A percentile compares a stretch with the other conserved stretches of the same genome.
Conservation (phyloP, 1,140 invertebrate genomes). For the Cherax quadricarinatus region DNA sequence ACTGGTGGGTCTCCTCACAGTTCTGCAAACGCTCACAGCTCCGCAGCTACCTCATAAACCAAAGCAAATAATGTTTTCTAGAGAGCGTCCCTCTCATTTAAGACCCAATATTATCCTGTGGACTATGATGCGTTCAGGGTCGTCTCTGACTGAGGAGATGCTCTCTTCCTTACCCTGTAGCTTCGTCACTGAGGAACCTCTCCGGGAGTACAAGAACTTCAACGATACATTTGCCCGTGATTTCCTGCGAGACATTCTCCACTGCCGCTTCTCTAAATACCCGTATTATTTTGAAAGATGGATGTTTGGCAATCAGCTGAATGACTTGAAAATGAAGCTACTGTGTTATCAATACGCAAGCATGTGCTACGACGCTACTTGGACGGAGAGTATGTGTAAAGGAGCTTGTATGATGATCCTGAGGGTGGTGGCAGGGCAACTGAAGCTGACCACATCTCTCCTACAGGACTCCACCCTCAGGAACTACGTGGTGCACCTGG, state of each 20-base stretch:
- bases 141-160: not conserved
- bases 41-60: too few relatives aligned
- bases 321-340: not conserved
- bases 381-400: not conserved
- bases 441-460: not conserved
- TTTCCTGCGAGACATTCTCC: constrained; percentile 18
- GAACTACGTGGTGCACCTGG: constrained; percentile 12
- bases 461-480: constrained; percentile 10
- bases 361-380: not conserved
- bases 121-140: constrained; percentile 36
- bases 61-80: too few relatives aligned
- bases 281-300: not conserved
- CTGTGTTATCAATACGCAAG: not conserved
- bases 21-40: too few relatives aligned
- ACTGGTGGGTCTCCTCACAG: too few relatives aligned
- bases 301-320: not conserved
- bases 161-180: constrained; percentile 13
- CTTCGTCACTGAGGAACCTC: constrained; percentile 27
- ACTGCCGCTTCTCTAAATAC: constrained; percentile 1
- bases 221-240: too few relatives aligned
- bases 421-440: not conserved
- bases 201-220: not conserved
- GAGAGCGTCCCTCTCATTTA: not conserved
- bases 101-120: not conserved
- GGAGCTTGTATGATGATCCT: not conserved